phyloP scores from a whole-genome alignment of 2,888 invertebrate genomes.

The Podabrus alpinus region DNA sequence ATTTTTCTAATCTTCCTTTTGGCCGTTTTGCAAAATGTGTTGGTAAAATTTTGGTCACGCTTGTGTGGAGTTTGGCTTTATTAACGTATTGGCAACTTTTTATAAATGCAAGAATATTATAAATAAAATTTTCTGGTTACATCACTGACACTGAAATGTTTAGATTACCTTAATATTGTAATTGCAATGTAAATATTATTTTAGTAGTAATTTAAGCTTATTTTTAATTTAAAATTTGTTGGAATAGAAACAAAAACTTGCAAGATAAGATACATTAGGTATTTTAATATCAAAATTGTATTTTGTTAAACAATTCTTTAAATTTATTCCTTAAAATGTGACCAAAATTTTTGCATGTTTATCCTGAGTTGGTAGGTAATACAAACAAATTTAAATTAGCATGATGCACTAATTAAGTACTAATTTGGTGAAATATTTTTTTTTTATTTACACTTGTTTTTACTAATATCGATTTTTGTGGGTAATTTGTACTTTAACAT shows the following conservation, averaged over 20 bases:
- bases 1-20: too few relatives aligned
- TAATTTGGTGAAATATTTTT: neutral
- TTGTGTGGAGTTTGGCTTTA: neutral
- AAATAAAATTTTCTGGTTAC: neutral
- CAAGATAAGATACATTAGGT: neutral
- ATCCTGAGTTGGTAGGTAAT: neutral
- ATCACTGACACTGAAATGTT: neutral
- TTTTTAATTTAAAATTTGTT: neutral
- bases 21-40: too few relatives aligned
- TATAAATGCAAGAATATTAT: neutral
- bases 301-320: neutral
- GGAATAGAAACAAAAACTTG: neutral
- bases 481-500: neutral
- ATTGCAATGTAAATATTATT: neutral
- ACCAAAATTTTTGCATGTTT: neutral
- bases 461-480: neutral
- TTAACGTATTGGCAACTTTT: too few relatives aligned
- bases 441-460: neutral
- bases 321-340: neutral
- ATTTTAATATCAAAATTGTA: neutral
- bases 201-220: neutral
- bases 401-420: neutral
- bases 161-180: neutral
- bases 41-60: neutral
- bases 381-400: neutral